A percentile compares a stretch with the other conserved stretches of the same genome.
Evolutionary conservation across 1,140 invertebrate genomes (phyloP).

Genomic region (Aphaenogaster floridana): DNA sequence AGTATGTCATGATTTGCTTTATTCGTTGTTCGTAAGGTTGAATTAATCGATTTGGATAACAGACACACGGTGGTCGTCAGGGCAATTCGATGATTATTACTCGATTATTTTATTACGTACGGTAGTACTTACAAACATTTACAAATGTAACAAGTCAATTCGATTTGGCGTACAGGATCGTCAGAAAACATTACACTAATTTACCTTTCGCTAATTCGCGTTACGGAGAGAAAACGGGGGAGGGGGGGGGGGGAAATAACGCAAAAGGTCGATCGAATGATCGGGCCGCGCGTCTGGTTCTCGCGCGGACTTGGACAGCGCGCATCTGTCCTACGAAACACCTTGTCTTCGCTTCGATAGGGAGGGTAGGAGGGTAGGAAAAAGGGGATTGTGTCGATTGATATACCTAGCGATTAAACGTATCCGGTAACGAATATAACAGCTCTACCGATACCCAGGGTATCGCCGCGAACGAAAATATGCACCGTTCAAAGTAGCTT

Average conservation of each 20-base stretch:
- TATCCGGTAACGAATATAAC: slow-evolving; percentile 58
- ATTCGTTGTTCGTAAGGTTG: slow-evolving; percentile 67
- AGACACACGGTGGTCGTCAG: slow-evolving; percentile 56
- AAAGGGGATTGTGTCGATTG: slow-evolving; percentile 7
- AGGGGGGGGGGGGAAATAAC: not conserved
- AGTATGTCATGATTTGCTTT: slow-evolving; percentile 67
- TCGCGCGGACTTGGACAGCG: slow-evolving; percentile 28
- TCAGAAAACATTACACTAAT: slow-evolving; percentile 79
- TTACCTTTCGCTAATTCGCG: slow-evolving; percentile 61
- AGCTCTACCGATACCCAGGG: not conserved
- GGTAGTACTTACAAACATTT: slow-evolving; percentile 85
- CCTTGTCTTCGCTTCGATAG: slow-evolving; percentile 26
- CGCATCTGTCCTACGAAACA: slow-evolving; percentile 30
- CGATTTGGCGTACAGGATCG: slow-evolving; percentile 83
- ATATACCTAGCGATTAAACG: slow-evolving; percentile 27
- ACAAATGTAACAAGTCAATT: slow-evolving; percentile 85
- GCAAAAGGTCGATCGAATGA: slow-evolving; percentile 43
- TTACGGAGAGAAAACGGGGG: slow-evolving; percentile 41
- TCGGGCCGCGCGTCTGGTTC: slow-evolving; percentile 30
- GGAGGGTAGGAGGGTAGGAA: not conserved
- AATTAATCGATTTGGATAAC: slow-evolving; percentile 63
- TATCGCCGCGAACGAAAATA: slow-evolving; percentile 48
- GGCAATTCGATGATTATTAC: slow-evolving; percentile 78
- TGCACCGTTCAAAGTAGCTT: slow-evolving; percentile 68
- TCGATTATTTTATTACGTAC: slow-evolving; percentile 82